Evolutionary conservation across 2,888 invertebrate genomes (phyloP).

Genomic region (Charanyca ferruginea): DNA sequence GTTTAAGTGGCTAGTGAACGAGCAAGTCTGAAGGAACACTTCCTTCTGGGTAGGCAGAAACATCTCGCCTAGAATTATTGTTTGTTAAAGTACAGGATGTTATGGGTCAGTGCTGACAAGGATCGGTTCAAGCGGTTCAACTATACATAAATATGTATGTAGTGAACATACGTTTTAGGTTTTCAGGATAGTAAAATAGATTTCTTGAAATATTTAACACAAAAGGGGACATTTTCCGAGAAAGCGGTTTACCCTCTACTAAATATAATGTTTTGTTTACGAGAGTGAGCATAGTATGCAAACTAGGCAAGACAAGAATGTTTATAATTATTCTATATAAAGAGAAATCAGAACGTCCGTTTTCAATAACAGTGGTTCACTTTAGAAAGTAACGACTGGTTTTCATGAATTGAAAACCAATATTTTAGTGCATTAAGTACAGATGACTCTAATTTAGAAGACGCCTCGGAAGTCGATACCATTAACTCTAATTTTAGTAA

Average conservation of each 20-base stretch:
- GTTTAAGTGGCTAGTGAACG: conserved; percentile 22
- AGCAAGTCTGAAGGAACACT: conserved; percentile 11
- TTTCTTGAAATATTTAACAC: too few relatives aligned
- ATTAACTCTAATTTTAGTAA: conserved; percentile 52
- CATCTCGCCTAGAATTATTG: conserved; percentile 14
- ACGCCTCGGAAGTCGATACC: conserved; percentile 46
- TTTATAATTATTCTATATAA: conserved; percentile 53
- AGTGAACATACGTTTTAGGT: too few relatives aligned
- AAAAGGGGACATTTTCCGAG: too few relatives aligned
- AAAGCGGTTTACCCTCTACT: too few relatives aligned
- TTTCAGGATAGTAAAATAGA: too few relatives aligned
- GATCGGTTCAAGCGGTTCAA: too few relatives aligned
- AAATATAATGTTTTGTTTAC: too few relatives aligned
- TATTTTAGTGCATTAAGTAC: conserved; percentile 42
- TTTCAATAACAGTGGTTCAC: conserved; percentile 47
- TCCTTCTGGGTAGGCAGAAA: conserved; percentile 14
- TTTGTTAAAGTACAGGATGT: conserved; percentile 21
- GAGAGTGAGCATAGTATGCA: conserved; percentile 6
- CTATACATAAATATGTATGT: too few relatives aligned
- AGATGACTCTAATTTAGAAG: conserved; percentile 42
- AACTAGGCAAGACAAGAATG: conserved; percentile 40
- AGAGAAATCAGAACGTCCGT: conserved; percentile 52
- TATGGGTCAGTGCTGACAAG: conserved; percentile 1
- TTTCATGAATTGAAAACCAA: conserved; percentile 56
- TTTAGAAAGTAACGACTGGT: conserved; percentile 52